Evolutionary conservation across 2,888 invertebrate species (phyloP).

Genomic region (Yponomeuta cagnagella): DNA sequence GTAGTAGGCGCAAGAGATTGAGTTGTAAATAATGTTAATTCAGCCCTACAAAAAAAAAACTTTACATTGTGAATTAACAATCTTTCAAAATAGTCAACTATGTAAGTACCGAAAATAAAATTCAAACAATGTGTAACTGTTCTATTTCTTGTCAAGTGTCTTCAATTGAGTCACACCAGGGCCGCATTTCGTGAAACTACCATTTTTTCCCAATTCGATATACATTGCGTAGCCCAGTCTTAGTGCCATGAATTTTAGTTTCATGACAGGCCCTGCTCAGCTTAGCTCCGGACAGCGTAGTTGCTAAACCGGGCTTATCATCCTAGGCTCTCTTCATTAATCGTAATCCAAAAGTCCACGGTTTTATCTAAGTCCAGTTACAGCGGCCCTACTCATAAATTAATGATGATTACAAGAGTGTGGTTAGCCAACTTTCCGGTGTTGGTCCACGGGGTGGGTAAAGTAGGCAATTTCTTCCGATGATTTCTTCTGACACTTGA

Average conservation of each 20-base stretch:
- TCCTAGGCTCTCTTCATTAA: conserved; percentile 31
- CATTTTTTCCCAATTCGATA: too few species aligned
- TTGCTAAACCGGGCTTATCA: neutral
- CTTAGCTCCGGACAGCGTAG: neutral
- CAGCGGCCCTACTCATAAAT: neutral
- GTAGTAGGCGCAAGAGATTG: too few species aligned
- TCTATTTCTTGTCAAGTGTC: too few species aligned
- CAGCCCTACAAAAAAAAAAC: too few species aligned
- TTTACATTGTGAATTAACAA: too few species aligned
- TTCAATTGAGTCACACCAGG: too few species aligned
- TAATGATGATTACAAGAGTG: conserved; percentile 8
- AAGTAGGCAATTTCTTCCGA: neutral
- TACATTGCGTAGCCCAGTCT: neutral
- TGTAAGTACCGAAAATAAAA: too few species aligned
- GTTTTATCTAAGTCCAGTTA: conserved; percentile 37
- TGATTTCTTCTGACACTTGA: neutral
- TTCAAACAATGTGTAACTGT: too few species aligned
- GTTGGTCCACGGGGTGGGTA: neutral
- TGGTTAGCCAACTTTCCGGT: conserved; percentile 4
- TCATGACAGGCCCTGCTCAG: neutral
- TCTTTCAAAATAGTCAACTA: too few species aligned
- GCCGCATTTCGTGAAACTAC: too few species aligned
- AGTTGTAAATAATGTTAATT: too few species aligned
- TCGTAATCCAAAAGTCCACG: conserved; percentile 39
- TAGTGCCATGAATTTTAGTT: neutral